Evolutionary conservation across 2,113 vertebrate species (phyloP).

Genomic region (Apteryx mantelli): DNA sequence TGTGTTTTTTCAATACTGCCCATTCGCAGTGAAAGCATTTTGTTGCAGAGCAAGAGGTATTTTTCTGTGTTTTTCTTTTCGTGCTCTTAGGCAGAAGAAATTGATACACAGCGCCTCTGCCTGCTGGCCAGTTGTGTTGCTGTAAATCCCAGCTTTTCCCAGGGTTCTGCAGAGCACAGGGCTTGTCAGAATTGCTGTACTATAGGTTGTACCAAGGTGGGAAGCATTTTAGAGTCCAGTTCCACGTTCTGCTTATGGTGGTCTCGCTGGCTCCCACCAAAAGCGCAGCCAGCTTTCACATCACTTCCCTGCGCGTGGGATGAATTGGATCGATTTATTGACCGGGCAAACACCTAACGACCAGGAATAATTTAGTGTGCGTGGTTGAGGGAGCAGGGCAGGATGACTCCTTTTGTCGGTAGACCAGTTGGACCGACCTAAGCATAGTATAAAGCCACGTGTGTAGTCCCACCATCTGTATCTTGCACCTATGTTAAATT

Average conservation of each 20-base stretch:
- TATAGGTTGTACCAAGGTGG: not conserved
- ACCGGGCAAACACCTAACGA: not conserved
- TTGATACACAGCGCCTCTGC: not conserved
- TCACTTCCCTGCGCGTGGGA: rapidly evolving
- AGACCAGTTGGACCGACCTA: not conserved
- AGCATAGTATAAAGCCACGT: not conserved
- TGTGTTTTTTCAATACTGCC: not conserved
- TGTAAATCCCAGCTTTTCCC: rapidly evolving
- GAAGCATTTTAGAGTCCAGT: not conserved
- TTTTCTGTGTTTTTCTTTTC: not conserved
- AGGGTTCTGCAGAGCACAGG: not conserved
- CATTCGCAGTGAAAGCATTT: not conserved
- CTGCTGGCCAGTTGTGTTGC: not conserved
- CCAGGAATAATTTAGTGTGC: not conserved
- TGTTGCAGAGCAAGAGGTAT: not conserved
- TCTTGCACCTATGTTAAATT: not conserved
- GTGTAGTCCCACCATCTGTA: not conserved
- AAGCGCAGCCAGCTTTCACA: not conserved
- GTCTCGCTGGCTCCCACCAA: not conserved
- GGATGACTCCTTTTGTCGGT: not conserved
- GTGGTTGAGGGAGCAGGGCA: not conserved
- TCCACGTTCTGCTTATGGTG: not conserved
- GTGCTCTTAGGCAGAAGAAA: not conserved
- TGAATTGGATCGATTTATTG: not conserved
- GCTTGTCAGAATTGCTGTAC: not conserved